Evolutionary conservation across 2,888 invertebrate species (phyloP).

Genomic region (Drosophila bunnanda): DNA sequence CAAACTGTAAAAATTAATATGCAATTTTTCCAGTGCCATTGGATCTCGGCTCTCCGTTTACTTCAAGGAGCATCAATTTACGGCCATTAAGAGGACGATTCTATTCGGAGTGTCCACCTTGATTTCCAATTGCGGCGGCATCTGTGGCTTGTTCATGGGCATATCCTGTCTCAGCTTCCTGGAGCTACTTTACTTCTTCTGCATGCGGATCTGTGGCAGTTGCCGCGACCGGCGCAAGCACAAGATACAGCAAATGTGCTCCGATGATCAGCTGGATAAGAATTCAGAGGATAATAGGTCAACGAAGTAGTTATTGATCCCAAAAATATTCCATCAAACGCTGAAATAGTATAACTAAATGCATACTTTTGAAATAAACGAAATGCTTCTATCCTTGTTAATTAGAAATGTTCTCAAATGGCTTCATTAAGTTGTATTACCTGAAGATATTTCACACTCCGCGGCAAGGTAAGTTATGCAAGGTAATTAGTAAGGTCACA

Average conservation of each 20-base stretch:
- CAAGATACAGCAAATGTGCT: constrained; percentile 56
- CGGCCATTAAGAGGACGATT: constrained; percentile 88
- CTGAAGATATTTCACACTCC: constrained; percentile 24
- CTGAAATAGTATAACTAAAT: background rate
- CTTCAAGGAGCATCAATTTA: constrained; percentile 90
- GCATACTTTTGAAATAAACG: constrained; percentile 1
- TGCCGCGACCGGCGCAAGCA: constrained; percentile 71
- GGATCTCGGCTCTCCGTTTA: constrained; percentile 88
- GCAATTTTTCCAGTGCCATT: constrained; percentile 83
- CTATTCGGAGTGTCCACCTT: constrained; percentile 89
- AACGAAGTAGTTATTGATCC: background rate
- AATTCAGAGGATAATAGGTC: constrained; percentile 15
- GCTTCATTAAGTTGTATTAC: constrained; percentile 4
- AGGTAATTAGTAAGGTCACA: background rate
- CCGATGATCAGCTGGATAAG: constrained; percentile 13
- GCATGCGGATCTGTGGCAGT: constrained; percentile 83
- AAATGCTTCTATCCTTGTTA: background rate
- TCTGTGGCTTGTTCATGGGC: constrained; percentile 86
- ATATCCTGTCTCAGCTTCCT: constrained; percentile 84
- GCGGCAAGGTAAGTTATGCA: background rate
- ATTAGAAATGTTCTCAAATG: background rate
- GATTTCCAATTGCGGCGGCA: constrained; percentile 89
- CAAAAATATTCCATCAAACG: background rate
- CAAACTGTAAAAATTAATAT: background rate
- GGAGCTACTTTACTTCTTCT: constrained; percentile 86